These are phyloP conservation scores for Drosophila buzzatii DNA, from an alignment of 2,888 invertebrate genomes.

Conservation along the genomic window DNA sequence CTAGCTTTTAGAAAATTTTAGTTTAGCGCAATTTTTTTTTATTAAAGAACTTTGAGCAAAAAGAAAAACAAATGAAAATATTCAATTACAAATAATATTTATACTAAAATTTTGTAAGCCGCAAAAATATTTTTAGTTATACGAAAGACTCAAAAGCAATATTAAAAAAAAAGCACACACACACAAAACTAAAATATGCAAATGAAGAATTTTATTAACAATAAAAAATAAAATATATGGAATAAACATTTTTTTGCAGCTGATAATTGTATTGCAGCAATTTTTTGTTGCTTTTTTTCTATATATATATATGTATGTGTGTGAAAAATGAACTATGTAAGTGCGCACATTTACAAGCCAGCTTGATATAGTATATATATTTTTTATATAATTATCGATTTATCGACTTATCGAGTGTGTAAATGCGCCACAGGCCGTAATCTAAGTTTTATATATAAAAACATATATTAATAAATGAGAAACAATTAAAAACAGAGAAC, in stretches of 20 bases:
- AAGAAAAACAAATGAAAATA: constrained; percentile 29
- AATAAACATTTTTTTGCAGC: constrained; percentile 21
- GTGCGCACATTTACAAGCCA: constrained; percentile 57
- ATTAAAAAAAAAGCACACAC: constrained; percentile 32
- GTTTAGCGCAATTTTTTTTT: constrained; percentile 76
- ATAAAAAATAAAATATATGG: constrained; percentile 15
- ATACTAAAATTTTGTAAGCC: constrained; percentile 48
- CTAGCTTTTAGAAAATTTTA: constrained; percentile 62
- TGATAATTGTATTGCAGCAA: constrained; percentile 40
- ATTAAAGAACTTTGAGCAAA: constrained; percentile 15
- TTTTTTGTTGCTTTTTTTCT: constrained; percentile 28
- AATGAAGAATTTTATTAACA: constrained; percentile 16
- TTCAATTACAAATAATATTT: constrained; percentile 42
- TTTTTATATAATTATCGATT: constrained; percentile 35
- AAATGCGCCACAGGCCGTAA: constrained; percentile 53
- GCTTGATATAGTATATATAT: constrained; percentile 44
- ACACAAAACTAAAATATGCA: constrained; percentile 1
- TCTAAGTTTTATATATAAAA: constrained; percentile 40
- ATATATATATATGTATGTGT: constrained; percentile 4
- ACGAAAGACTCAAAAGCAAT: constrained; percentile 83
- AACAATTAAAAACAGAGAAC: neutral
- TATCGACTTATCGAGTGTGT: constrained; percentile 50
- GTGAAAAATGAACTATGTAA: constrained; percentile 25
- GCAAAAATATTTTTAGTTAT: constrained; percentile 41
- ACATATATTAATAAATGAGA: constrained; percentile 5